Evolutionary conservation across 2,797 vertebrate species (phyloP), one percentile per base, ranked within the genome.

Genomic region (Squalus acanthias): DNA sequence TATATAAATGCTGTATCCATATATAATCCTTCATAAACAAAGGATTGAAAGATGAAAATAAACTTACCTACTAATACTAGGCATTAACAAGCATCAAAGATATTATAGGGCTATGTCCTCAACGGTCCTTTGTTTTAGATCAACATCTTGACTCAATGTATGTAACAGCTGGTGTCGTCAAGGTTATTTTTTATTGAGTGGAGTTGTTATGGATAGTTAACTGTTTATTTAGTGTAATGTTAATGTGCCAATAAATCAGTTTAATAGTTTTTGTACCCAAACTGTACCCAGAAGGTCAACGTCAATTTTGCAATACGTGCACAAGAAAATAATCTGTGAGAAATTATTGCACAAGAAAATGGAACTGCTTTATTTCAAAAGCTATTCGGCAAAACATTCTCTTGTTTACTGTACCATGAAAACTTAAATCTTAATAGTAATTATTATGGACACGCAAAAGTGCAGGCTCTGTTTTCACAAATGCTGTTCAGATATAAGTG

Each of bases 211-310:
- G 46, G 70, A 95, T 95, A 76, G 50, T 95, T 95, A 74, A 95
- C 70, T 76, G 69, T 95, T 95, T 95, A 95, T 95, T 95, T 95
- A 95, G 94, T 74, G 50, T 95, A 95, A 95, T 95, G 39, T 60
- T 57, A 76, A 74, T 95, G 69, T 57, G 24, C 69, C 72, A 95
- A 76, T 74, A 95, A 76, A 60, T 95, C 94, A 95, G 69, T 76
- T 17, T 95, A 95, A 76, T 95, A 57, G 5, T 76, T 76, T 92
- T 95, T 74, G 94, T 33, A 76, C 50, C 70, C 26, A 76, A 76
- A 95, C 50, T 33, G 89, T 92, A 57, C 50, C 24, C 46, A 57
- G 69, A 95, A 95, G 70, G 94, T 95, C 50, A 76, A 74, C 20
- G 50, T 76, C 12, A 95, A 57, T 95, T 74, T 95, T 95, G 70